Percentiles rank a stretch among this genome's conserved stretches.
Conservation (phyloP, 2,113 vertebrate species). For the Spermophilus dauricus region DNA sequence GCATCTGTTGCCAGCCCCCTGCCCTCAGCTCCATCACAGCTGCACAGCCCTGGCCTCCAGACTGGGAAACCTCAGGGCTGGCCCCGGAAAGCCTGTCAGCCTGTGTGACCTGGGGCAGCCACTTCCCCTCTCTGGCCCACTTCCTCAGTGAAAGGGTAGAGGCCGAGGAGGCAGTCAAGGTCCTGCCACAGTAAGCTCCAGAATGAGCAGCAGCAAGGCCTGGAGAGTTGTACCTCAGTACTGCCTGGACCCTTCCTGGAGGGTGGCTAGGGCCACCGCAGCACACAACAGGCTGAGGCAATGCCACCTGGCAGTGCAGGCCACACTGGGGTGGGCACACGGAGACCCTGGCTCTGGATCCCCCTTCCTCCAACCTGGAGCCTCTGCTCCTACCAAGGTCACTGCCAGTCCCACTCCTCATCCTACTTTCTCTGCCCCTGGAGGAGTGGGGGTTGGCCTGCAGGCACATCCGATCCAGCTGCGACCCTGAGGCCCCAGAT, state of each 20-base stretch:
- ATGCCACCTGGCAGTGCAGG: fast-evolving
- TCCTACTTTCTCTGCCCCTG: background rate
- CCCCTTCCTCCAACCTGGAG: fast-evolving
- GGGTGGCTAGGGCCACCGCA: background rate
- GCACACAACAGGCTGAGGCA: background rate
- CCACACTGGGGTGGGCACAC: background rate
- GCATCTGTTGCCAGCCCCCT: fast-evolving
- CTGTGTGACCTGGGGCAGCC: background rate
- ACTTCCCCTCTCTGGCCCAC: background rate
- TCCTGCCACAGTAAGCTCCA: background rate
- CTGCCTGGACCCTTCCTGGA: background rate
- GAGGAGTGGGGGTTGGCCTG: background rate
- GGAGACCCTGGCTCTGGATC: background rate
- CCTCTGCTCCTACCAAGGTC: background rate
- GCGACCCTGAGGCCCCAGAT: background rate
- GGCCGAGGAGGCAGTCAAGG: background rate
- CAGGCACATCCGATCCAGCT: background rate
- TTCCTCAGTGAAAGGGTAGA: background rate
- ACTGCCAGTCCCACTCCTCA: background rate
- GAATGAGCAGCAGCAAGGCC: background rate
- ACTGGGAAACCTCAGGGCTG: background rate
- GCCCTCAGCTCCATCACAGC: background rate
- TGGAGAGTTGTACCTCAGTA: fast-evolving
- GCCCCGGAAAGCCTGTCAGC: background rate
- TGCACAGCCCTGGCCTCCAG: background rate